Conservation (phyloP, 2,113 vertebrate species). For the Phocoena phocoena region DNA sequence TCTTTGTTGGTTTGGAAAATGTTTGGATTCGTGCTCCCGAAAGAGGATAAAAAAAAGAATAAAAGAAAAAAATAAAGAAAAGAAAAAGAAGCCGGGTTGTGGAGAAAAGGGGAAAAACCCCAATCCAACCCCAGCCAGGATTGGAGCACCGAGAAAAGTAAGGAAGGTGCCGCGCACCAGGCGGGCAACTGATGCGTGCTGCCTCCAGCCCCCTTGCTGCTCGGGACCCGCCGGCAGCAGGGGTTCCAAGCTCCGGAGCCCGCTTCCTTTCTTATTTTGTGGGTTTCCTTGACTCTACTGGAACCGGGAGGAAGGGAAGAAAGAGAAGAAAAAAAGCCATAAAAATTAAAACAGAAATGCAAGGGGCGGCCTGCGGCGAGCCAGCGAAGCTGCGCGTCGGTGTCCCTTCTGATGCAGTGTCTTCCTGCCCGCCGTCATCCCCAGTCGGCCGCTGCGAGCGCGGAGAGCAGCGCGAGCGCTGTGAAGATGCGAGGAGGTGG, state of each 20-base stretch:
- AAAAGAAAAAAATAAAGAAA: too few relatives aligned
- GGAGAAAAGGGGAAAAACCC: slow-evolving; percentile 50
- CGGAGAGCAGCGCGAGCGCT: slow-evolving; percentile 85
- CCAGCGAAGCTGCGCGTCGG: slow-evolving; percentile 85
- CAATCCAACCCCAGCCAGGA: neutral
- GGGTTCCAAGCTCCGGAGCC: slow-evolving; percentile 59
- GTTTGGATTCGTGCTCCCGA: slow-evolving; percentile 61
- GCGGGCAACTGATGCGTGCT: slow-evolving; percentile 77
- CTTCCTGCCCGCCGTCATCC: slow-evolving; percentile 80
- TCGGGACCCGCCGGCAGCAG: slow-evolving; percentile 55
- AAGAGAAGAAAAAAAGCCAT: slow-evolving; percentile 71
- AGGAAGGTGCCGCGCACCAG: slow-evolving; percentile 63
- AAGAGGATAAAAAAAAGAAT: neutral
- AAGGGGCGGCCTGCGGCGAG: slow-evolving; percentile 67
- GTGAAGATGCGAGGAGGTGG: slow-evolving; percentile 90
- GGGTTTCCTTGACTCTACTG: slow-evolving; percentile 73
- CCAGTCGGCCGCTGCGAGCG: slow-evolving; percentile 86
- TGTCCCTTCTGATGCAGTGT: slow-evolving; percentile 69
- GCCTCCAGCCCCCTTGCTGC: slow-evolving; percentile 60
- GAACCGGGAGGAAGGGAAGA: slow-evolving; percentile 67
- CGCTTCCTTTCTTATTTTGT: slow-evolving; percentile 64
- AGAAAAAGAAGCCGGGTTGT: neutral
- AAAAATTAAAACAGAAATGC: slow-evolving; percentile 53
- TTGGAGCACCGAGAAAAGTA: slow-evolving; percentile 30
- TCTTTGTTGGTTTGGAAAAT: slow-evolving; percentile 77